Conservation (phyloP, 2,888 invertebrate species). For the Belgica antarctica region DNA sequence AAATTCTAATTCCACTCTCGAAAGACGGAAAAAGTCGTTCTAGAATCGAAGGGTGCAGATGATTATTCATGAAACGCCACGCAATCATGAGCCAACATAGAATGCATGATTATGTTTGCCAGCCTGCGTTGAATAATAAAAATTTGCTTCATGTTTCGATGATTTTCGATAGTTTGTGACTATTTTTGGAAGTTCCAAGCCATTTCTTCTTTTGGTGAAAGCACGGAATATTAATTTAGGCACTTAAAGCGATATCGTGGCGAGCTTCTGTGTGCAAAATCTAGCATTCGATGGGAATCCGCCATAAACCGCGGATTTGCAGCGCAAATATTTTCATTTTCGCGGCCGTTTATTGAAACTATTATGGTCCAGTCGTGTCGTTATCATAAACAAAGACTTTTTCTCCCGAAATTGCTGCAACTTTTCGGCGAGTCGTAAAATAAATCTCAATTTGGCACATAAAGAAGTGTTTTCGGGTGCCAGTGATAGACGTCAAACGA, state of each 20-base stretch:
- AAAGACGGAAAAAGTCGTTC: not conserved
- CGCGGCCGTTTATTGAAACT: not conserved
- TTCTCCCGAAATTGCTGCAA: not conserved
- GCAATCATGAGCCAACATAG: conserved; percentile 31
- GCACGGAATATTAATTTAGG: conserved; percentile 22
- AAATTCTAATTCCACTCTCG: conserved; percentile 13
- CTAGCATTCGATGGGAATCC: not conserved
- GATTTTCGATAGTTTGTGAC: not conserved
- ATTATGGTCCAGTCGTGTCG: not conserved
- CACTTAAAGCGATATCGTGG: not conserved
- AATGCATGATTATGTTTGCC: conserved; percentile 15
- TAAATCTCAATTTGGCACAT: not conserved
- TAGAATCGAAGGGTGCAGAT: not conserved
- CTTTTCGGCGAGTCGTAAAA: not conserved
- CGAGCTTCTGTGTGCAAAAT: not conserved
- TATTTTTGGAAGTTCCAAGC: not conserved
- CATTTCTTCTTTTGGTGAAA: not conserved
- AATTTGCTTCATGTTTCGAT: not conserved
- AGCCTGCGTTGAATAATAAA: conserved; percentile 31
- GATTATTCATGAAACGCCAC: conserved; percentile 17
- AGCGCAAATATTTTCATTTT: conserved; percentile 21
- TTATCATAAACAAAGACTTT: not conserved
- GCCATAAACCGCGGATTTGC: no score
- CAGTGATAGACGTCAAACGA: no score
- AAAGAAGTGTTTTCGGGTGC: no score